phyloP scores from a whole-genome alignment of 2,113 vertebrate species.

The Hydrolagus affinis region DNA sequence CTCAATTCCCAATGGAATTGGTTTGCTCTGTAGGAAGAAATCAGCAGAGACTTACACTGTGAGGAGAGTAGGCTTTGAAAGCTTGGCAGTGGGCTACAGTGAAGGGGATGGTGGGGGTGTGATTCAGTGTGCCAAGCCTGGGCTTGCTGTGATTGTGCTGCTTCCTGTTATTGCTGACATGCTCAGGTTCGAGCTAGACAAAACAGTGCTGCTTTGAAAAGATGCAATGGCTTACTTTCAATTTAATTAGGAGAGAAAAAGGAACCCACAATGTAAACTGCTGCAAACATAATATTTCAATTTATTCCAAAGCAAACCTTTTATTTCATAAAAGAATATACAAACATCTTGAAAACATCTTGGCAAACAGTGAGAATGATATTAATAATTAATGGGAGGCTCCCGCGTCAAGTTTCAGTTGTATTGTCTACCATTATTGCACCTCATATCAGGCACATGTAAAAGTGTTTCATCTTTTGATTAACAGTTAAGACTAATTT shows the following conservation, averaged over 20 bases:
- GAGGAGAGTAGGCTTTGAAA: not conserved
- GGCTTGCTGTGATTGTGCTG: not conserved
- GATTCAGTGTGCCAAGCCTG: not conserved
- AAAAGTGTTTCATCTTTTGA: conserved; percentile 7
- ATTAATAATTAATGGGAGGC: not conserved
- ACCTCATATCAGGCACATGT: not conserved
- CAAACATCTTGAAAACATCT: not conserved
- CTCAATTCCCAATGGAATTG: no score
- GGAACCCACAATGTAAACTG: not conserved
- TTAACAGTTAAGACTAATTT: not conserved
- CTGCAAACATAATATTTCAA: not conserved
- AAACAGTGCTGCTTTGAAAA: not conserved
- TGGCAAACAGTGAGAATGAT: not conserved
- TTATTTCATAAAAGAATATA: not conserved
- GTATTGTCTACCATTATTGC: not conserved
- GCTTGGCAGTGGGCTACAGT: not conserved
- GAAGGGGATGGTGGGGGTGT: not conserved
- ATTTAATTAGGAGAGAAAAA: not conserved
- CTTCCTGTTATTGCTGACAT: not conserved
- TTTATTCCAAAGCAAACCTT: not conserved
- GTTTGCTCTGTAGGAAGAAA: not conserved
- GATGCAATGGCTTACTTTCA: not conserved
- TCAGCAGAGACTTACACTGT: not conserved
- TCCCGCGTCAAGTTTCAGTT: not conserved
- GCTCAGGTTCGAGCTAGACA: not conserved